phyloP scores from a whole-genome alignment of 2,888 invertebrate species.

The Melinopterus prodromus region DNA sequence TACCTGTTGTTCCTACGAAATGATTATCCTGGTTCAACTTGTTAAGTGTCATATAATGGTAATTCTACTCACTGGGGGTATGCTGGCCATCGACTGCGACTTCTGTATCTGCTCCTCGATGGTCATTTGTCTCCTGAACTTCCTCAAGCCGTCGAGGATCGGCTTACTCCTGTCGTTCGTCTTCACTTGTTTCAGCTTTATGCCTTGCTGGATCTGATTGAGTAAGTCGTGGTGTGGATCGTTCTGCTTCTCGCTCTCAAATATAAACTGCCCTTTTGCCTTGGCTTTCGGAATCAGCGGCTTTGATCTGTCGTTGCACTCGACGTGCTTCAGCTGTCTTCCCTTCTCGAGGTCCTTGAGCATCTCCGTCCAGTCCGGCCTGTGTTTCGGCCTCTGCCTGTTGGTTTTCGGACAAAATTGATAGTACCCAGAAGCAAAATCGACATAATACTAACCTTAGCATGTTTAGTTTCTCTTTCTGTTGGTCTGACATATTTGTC shows the following conservation, averaged over 20 bases:
- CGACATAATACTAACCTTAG: conserved; percentile 63
- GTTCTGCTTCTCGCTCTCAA: conserved; percentile 85
- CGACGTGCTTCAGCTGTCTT: conserved; percentile 79
- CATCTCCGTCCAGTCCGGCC: conserved; percentile 90
- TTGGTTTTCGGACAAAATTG: conserved; percentile 27
- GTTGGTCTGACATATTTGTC: conserved; percentile 65
- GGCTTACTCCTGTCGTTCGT: conserved; percentile 90
- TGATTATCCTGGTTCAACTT: not conserved
- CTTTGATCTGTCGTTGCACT: conserved; percentile 81
- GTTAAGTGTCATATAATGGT: not conserved
- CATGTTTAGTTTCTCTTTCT: conserved; percentile 74
- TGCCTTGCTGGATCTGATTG: conserved; percentile 79
- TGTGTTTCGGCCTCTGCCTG: conserved; percentile 75
- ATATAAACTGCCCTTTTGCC: conserved; percentile 82
- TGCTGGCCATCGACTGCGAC: conserved; percentile 74
- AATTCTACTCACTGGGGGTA: conserved; percentile 59
- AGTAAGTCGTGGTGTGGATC: conserved; percentile 79
- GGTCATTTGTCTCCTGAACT: conserved; percentile 88
- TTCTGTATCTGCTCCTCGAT: conserved; percentile 90
- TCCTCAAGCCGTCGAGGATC: conserved; percentile 81
- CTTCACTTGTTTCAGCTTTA: conserved; percentile 77
- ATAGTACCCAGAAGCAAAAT: not conserved
- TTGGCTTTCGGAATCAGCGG: conserved; percentile 68
- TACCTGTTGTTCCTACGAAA: not conserved
- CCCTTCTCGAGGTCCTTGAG: conserved; percentile 92